A percentile compares a stretch with the other conserved stretches of the same genome.
Evolutionary conservation across 2,797 vertebrate genomes (phyloP).

Genomic region (Scolopax bukidnonensis): DNA sequence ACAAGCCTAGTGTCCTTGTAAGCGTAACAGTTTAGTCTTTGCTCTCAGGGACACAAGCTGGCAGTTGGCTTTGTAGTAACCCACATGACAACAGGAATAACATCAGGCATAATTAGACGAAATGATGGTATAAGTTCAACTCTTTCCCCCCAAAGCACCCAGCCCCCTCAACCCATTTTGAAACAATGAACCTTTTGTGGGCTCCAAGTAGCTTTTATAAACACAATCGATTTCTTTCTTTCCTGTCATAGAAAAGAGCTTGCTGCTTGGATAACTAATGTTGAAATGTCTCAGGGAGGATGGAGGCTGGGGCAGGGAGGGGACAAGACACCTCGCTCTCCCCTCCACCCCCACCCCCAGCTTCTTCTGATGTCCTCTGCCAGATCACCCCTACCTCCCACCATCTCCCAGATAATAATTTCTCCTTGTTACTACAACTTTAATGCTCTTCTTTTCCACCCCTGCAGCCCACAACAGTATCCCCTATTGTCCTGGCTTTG

Average conservation of each 20-base stretch:
- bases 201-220: constrained; percentile 55
- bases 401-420: constrained; percentile 21
- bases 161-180: constrained; percentile 65
- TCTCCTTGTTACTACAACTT: constrained; percentile 57
- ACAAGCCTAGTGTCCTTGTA: constrained; percentile 44
- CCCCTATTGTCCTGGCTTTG: constrained; percentile 33
- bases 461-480: constrained; percentile 41
- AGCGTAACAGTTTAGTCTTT: constrained; percentile 69
- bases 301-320: background rate
- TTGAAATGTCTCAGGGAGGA: constrained; percentile 58
- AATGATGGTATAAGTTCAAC: constrained; percentile 72
- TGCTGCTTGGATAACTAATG: constrained; percentile 62
- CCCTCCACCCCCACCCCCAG: background rate
- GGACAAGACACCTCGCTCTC: background rate
- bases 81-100: constrained; percentile 73
- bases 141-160: constrained; percentile 57
- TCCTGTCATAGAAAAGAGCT: constrained; percentile 46
- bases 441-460: constrained; percentile 43
- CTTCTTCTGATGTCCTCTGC: constrained; percentile 46
- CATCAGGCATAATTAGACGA: constrained; percentile 76
- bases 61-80: constrained; percentile 71
- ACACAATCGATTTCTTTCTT: constrained; percentile 75
- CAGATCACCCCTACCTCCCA: constrained; percentile 8
- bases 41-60: constrained; percentile 65
- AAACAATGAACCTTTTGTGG: constrained; percentile 78